Evolutionary conservation across 2,113 vertebrate genomes (phyloP), one percentile per base, ranked within the genome.

Genomic region (Varanus komodoensis): DNA sequence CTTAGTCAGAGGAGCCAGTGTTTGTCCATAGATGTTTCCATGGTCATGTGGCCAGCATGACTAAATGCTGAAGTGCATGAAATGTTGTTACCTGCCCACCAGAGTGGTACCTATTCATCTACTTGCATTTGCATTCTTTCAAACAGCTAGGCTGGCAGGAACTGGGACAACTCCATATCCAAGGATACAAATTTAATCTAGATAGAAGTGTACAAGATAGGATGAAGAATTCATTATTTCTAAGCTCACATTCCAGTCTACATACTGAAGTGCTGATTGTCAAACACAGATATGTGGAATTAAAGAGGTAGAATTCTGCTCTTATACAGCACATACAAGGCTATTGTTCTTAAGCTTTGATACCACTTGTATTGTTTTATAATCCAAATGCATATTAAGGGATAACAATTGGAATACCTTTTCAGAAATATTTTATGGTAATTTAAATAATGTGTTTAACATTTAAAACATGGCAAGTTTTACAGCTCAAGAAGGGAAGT

Each of bases 281-380:
- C 89, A 50, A 74, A 82, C 86, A 89, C 68, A 93, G 95, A 95
- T 80, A 94, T 83, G 91, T 77, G 92, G 96, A 96, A 96, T 93
- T 86, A 92, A 96, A 97, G 97, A 95, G 94, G 92, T 94, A 94
- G 93, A 96, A 93, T 95, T 95, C 93, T 95, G 93, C 94, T 96
- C 91, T 95, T 79, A 11, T 74, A 90, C 29, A 34, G 21, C 91
- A 54, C 25, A 29, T 54, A 89, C n/a, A 91, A 73, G 92, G 92
- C 91, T 87, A 57, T 34, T 95, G 92, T 90, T 91, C 91, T 95
- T 94, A 95, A 95, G 94, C 86, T 93, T 89, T 91, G 92, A 48
- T 75, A 80, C 5, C 52, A 4, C 48, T 17, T 90, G 23, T 12
- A 8, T 4, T 79, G 48, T 92, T 90, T 77, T 77, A 38, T 44